These are phyloP conservation scores for Antheraea assamensis DNA, from an alignment of 2,888 invertebrate species.

Conservation along the genomic window DNA sequence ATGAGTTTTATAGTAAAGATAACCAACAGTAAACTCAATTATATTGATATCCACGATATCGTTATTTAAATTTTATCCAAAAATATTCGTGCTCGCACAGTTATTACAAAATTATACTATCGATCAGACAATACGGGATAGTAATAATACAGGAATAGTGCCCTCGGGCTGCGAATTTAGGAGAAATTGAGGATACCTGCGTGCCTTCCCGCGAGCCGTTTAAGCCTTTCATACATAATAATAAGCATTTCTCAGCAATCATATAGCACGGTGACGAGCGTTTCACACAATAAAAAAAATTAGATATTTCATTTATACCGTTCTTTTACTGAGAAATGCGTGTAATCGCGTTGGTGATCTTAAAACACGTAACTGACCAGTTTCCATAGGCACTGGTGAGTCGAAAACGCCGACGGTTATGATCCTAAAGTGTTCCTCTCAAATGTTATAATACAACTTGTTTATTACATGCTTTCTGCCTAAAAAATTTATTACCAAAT, in stretches of 20 bases:
- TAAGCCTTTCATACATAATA: constrained; percentile 66
- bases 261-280: constrained; percentile 62
- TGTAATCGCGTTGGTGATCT: constrained; percentile 9
- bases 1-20: neutral
- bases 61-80: constrained; percentile 45
- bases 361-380: constrained; percentile 5
- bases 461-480: neutral
- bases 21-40: neutral
- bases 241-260: constrained; percentile 64
- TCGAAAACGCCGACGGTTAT: neutral
- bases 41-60: constrained; percentile 20
- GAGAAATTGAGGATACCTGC: constrained; percentile 74
- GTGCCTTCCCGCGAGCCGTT: constrained; percentile 64
- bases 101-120: constrained; percentile 77
- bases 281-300: constrained; percentile 17
- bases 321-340: constrained; percentile 3
- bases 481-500: constrained; percentile 7
- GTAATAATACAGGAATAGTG: constrained; percentile 50
- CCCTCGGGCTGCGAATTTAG: constrained; percentile 76
- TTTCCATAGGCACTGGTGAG: constrained; percentile 5
- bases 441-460: neutral
- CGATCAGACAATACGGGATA: constrained; percentile 71
- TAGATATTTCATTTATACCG: constrained; percentile 8
- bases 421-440: neutral
- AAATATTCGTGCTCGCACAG: constrained; percentile 59